Percentiles rank a stretch among this genome's conserved stretches.
These are phyloP conservation scores for Neogale vison DNA, from an alignment of 2,113 vertebrate genomes.

Conservation along the genomic window DNA sequence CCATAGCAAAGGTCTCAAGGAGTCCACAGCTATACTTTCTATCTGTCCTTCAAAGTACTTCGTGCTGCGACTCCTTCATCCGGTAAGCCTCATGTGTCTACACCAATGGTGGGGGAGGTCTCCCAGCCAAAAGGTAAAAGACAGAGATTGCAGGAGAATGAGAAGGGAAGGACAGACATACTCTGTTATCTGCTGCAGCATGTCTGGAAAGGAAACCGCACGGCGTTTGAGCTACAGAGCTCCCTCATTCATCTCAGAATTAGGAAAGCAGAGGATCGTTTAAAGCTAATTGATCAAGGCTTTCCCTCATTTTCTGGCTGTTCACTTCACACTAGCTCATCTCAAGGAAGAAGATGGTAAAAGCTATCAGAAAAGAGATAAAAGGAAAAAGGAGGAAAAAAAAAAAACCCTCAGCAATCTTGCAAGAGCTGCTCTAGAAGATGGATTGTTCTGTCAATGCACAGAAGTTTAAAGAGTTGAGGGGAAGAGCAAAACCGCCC, in stretches of 20 bases:
- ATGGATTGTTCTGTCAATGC: background rate
- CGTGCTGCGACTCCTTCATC: background rate
- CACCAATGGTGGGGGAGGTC: background rate
- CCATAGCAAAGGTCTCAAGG: background rate
- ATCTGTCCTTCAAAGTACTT: background rate
- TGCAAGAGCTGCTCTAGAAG: background rate
- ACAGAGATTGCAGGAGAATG: background rate
- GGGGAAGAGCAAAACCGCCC: fast-evolving
- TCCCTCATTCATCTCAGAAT: background rate
- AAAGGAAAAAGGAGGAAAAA: background rate
- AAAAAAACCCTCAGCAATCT: background rate
- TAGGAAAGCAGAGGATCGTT: background rate
- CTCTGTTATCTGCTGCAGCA: background rate
- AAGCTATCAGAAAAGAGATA: background rate
- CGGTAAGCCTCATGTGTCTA: background rate
- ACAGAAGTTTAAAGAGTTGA: background rate
- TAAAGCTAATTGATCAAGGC: background rate
- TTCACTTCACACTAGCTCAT: background rate
- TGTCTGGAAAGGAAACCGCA: background rate
- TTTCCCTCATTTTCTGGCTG: background rate
- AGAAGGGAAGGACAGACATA: background rate
- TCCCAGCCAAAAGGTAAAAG: background rate
- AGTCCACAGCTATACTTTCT: background rate
- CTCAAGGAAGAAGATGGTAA: constrained; percentile 13
- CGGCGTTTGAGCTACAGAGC: background rate